Base-by-base conservation (phyloP, 2,113 vertebrate genomes). In the Siniperca chuatsi region DNA sequence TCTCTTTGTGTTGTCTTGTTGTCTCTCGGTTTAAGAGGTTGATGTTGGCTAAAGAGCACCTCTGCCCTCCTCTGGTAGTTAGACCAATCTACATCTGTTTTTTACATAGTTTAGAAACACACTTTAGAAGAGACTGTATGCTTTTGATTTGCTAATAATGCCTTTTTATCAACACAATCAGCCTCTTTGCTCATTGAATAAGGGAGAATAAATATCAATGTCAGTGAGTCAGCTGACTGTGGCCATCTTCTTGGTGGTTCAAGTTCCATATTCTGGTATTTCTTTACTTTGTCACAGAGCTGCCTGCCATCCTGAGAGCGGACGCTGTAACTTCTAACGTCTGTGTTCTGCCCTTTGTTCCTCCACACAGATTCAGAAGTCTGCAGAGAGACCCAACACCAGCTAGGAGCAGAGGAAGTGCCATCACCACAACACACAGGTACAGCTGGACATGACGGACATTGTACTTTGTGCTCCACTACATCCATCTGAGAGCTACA, bases 371-470 rank as follows among this genome's bases (percentile, higher is more conserved):
- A 93, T 95, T 48, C 96, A 95, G 84, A 96, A 92, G 86, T 94
- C 95, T 85, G 94, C 93, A 95, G 95, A 96, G 78, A 95, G 72
- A 57, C 87, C 94, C 46, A 94, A 93, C 73, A 92, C 94, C 65
- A 96, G 94, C 91, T 96, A 96, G 90, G 77, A 93, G 79, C 73
- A 75, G 82, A 64, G 40, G 50, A 62, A 40, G 54, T 1, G n/a
- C 20, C 70, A 21, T 33, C 82, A 42, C 23, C 29, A 61, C 66
- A 54, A 50, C 75, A 67, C 68, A 83, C 35, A 94, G 89, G 94
- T 95, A 90, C 75, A 6, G 8, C 16, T 37, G 16, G 4, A 29
- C 21, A 2, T 6, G 18, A 20, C 50, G 8, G 5, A 3, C 2
- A 21, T 2, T 4, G 10, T 23, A 37, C 61, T 37, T 9, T 61